phyloP scores from a whole-genome alignment of 2,888 invertebrate genomes.

The Microdon myrmicae region DNA sequence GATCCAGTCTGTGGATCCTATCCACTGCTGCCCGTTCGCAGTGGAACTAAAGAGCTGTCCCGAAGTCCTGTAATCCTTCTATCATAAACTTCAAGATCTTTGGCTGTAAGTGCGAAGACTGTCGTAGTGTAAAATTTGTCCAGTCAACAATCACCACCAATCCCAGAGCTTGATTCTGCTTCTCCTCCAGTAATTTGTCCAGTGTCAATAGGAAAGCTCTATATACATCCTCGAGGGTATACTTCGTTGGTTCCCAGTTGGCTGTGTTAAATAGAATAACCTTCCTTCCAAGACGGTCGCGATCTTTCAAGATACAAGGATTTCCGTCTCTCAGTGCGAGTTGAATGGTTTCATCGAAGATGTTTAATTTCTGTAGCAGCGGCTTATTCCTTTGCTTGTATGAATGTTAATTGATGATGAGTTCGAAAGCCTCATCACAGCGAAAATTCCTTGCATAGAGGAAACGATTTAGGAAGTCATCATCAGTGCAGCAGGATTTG shows the following conservation, averaged over 20 bases:
- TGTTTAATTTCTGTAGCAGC: constrained; percentile 75
- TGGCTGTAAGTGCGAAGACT: constrained; percentile 80
- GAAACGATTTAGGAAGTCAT: constrained; percentile 77
- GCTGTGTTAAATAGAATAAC: constrained; percentile 79
- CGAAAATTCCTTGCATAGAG: constrained; percentile 80
- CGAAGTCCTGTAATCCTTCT: constrained; percentile 86
- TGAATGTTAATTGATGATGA: constrained; percentile 77
- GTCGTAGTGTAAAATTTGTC: constrained; percentile 81
- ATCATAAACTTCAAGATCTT: constrained; percentile 83
- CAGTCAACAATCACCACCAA: constrained; percentile 90
- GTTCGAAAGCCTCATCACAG: constrained; percentile 75
- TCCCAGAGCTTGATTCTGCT: constrained; percentile 83
- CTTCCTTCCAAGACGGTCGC: constrained; percentile 83
- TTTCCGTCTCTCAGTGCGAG: constrained; percentile 84
- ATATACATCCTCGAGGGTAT: constrained; percentile 81
- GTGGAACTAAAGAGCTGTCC: too few species aligned
- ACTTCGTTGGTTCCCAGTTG: constrained; percentile 81
- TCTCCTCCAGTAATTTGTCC: constrained; percentile 81
- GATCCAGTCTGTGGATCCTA: too few species aligned
- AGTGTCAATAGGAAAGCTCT: constrained; percentile 81
- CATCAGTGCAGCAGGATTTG: constrained; percentile 73
- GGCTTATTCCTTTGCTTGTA: constrained; percentile 77
- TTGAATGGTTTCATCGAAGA: constrained; percentile 77
- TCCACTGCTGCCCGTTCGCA: too few species aligned
- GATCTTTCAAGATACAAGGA: constrained; percentile 82